Percentiles rank a stretch among this genome's conserved stretches.
Conservation (phyloP, 1,140 invertebrate species). For the Drosophila parvula region DNA sequence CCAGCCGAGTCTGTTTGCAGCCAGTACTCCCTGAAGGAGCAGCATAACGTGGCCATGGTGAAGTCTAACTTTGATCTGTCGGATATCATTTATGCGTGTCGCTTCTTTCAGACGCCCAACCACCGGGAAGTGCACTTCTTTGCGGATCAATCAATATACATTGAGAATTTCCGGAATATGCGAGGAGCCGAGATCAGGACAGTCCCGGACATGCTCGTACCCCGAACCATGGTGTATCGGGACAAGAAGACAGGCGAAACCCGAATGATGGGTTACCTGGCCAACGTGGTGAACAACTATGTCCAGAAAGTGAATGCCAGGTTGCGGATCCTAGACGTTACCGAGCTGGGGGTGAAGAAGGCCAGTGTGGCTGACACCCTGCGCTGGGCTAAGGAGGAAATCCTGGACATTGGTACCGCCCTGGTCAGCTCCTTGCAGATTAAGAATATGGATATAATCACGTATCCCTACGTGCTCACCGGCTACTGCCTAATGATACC, state of each 20-base stretch:
- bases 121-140: slow-evolving; percentile 7
- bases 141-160: slow-evolving; percentile 25
- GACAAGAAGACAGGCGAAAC: slow-evolving; percentile 10
- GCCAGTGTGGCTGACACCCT: slow-evolving; percentile 1
- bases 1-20: slow-evolving; percentile 18
- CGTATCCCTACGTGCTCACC: slow-evolving; percentile 54
- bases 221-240: slow-evolving; percentile 46
- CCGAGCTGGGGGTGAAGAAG: not conserved
- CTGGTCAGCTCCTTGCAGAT: not conserved
- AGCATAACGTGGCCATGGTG: slow-evolving; percentile 62
- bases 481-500: slow-evolving; percentile 63
- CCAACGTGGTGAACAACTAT: slow-evolving; percentile 38
- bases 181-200: slow-evolving; percentile 31
- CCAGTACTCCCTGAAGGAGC: slow-evolving; percentile 38
- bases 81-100: slow-evolving; percentile 44
- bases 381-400: not conserved
- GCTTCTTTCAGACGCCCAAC: slow-evolving; percentile 40
- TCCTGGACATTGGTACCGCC: slow-evolving; percentile 48
- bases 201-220: slow-evolving; percentile 32
- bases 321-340: slow-evolving; percentile 10
- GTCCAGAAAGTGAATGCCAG: slow-evolving; percentile 56
- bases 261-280: slow-evolving; percentile 52
- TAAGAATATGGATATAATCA: slow-evolving; percentile 1
- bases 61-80: slow-evolving; percentile 7
- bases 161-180: slow-evolving; percentile 65